These are phyloP conservation scores for Dendroctonus ponderosae DNA, from an alignment of 1,140 invertebrate genomes.

Conservation along the genomic window DNA sequence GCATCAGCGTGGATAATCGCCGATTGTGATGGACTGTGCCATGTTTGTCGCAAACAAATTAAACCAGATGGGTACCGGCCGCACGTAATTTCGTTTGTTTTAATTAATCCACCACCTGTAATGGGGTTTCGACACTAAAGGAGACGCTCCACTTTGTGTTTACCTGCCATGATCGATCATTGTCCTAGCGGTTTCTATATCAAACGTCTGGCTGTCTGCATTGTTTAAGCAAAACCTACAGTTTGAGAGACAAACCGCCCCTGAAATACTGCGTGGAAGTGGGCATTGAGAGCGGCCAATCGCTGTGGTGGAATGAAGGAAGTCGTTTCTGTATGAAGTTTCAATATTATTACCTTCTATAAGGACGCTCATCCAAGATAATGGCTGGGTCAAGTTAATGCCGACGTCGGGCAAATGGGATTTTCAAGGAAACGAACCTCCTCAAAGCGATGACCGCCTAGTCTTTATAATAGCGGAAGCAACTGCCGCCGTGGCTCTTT, in stretches of 20 bases:
- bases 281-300: not conserved
- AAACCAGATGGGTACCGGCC: slow-evolving; percentile 10
- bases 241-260: too few relatives aligned
- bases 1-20: slow-evolving; percentile 5
- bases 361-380: slow-evolving; percentile 1
- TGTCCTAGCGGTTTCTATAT: too few relatives aligned
- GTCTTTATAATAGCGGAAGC: slow-evolving; percentile 3
- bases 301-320: not conserved
- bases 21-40: slow-evolving; percentile 6
- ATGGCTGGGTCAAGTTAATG: slow-evolving; percentile 4
- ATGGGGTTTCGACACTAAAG: not conserved
- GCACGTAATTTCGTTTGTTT: slow-evolving; percentile 14
- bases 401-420: not conserved
- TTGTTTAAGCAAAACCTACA: too few relatives aligned
- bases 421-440: slow-evolving; percentile 5
- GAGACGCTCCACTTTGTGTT: too few relatives aligned
- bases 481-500: not conserved
- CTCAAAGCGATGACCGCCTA: not conserved
- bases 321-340: not conserved
- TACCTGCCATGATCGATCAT: too few relatives aligned
- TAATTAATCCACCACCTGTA: slow-evolving; percentile 10
- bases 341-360: not conserved
- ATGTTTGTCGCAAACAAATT: slow-evolving; percentile 17
- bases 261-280: too few relatives aligned
- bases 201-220: too few relatives aligned